Conservation (phyloP, 2,797 vertebrate genomes). For the Gymnopithys bicolor region DNA sequence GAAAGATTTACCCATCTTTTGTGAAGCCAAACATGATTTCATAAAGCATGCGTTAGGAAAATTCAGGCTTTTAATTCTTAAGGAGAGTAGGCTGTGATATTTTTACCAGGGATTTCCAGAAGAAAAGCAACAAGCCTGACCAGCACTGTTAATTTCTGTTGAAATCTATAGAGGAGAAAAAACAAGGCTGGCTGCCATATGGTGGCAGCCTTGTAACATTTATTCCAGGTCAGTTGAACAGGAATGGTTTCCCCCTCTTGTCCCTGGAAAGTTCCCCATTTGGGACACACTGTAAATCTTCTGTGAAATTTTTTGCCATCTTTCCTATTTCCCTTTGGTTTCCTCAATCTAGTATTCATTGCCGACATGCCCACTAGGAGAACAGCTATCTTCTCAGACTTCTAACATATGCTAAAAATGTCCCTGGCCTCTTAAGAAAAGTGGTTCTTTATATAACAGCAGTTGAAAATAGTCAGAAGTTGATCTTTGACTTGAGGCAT, state of each 20-base stretch:
- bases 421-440: neutral
- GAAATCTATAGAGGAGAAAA: neutral
- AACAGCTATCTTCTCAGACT: neutral
- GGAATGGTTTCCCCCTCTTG: neutral
- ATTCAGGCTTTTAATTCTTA: neutral
- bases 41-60: neutral
- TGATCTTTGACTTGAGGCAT: constrained; percentile 14
- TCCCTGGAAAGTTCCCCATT: neutral
- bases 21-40: neutral
- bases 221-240: neutral
- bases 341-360: constrained; percentile 61
- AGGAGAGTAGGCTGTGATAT: neutral
- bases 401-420: neutral
- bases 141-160: neutral
- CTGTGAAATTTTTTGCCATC: constrained; percentile 58
- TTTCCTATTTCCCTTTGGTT: constrained; percentile 45
- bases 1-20: neutral
- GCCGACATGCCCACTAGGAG: constrained; percentile 33
- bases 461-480: neutral
- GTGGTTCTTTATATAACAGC: neutral
- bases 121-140: neutral
- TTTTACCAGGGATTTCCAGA: neutral
- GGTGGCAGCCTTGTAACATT: constrained; percentile 65
- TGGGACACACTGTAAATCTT: constrained; percentile 55
- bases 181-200: neutral